A percentile compares a stretch with the other conserved stretches of the same genome.
These are phyloP conservation scores for Paracanthobrama guichenoti DNA, from an alignment of 2,113 vertebrate genomes.

Conservation along the genomic window DNA sequence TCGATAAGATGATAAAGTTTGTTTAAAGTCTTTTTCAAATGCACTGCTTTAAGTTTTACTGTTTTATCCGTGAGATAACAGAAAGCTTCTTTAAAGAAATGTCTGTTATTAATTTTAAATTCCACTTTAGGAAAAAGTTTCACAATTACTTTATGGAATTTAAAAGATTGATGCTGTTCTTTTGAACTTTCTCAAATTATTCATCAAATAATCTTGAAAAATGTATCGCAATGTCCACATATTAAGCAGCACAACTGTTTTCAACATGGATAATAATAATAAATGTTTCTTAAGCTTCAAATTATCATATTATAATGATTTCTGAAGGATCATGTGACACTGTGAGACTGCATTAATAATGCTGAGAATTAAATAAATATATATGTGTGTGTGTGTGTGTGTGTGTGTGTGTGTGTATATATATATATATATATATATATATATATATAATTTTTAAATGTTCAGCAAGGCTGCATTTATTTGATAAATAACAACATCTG, in stretches of 20 bases:
- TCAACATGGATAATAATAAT: neutral
- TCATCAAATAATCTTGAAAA: neutral
- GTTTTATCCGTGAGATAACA: neutral
- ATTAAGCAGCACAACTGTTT: neutral
- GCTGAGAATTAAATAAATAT: too few relatives aligned
- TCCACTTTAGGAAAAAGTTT: neutral
- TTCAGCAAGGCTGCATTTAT: too few relatives aligned
- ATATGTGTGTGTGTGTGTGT: too few relatives aligned
- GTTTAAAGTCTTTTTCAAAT: neutral
- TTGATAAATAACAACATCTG: too few relatives aligned
- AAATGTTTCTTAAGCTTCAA: neutral
- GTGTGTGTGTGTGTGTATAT: too few relatives aligned
- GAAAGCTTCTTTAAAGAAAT: neutral
- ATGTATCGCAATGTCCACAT: neutral
- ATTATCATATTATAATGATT: neutral
- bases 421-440: too few relatives aligned
- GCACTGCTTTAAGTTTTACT: neutral
- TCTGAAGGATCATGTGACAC: neutral
- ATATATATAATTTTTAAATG: too few relatives aligned
- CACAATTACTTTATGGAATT: neutral
- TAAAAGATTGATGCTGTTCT: neutral
- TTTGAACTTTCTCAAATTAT: neutral
- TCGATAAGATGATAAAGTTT: conserved; percentile 1
- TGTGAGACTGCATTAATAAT: neutral
- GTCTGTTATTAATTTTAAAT: neutral